A percentile compares a stretch with the other conserved stretches of the same genome.
These are phyloP conservation scores for Hyposoter didymator DNA, from an alignment of 2,888 invertebrate genomes.

Conservation along the genomic window DNA sequence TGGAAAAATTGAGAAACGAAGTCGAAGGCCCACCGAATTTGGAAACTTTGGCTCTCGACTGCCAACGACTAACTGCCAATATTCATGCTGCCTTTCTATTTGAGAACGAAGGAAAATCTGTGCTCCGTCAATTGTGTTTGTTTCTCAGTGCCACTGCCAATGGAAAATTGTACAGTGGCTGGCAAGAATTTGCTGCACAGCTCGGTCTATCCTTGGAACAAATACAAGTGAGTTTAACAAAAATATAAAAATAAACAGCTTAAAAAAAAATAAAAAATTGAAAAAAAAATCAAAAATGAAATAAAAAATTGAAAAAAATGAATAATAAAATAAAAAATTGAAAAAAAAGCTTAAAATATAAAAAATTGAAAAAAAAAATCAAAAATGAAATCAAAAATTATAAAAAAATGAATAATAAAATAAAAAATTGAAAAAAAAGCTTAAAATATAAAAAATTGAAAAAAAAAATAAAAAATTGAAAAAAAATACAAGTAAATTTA, in stretches of 20 bases:
- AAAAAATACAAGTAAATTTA: too few species aligned
- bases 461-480: too few species aligned
- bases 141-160: slow-evolving; percentile 77
- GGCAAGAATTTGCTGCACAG: slow-evolving; percentile 79
- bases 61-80: slow-evolving; percentile 70
- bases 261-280: slow-evolving; percentile 41
- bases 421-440: too few species aligned
- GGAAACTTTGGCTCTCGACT: slow-evolving; percentile 70
- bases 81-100: slow-evolving; percentile 80
- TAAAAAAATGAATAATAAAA: too few species aligned
- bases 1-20: slow-evolving; percentile 77
- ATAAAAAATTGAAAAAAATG: too few species aligned
- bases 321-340: too few species aligned
- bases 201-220: slow-evolving; percentile 79
- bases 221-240: slow-evolving; percentile 74
- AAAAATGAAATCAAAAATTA: too few species aligned
- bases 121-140: slow-evolving; percentile 77
- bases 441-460: too few species aligned
- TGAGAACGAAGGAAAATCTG: slow-evolving; percentile 72
- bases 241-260: neutral
- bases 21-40: slow-evolving; percentile 74
- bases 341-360: too few species aligned
- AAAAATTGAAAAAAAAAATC: too few species aligned
- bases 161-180: slow-evolving; percentile 77
- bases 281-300: slow-evolving; percentile 79